phyloP scores from a whole-genome alignment of 2,797 vertebrate genomes.

The Mionectes olivaceus region DNA sequence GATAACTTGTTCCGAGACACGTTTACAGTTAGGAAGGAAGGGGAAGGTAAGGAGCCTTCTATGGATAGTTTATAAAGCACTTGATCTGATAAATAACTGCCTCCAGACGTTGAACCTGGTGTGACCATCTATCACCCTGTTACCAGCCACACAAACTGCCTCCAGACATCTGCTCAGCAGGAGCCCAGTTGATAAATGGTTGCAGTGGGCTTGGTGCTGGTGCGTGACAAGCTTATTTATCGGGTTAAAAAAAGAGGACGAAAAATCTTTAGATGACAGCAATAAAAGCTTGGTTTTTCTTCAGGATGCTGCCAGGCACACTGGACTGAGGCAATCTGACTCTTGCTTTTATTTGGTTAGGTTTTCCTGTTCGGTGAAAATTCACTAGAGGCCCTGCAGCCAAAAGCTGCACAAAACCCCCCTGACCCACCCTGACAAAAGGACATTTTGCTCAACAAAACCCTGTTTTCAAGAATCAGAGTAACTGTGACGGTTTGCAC shows the following conservation, averaged over 20 bases:
- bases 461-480: background rate
- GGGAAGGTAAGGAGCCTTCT: background rate
- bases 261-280: background rate
- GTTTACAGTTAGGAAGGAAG: background rate
- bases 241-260: background rate
- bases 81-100: background rate
- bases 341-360: background rate
- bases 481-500: background rate
- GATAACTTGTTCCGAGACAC: background rate
- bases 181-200: background rate
- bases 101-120: background rate
- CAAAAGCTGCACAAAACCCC: background rate
- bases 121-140: constrained; percentile 1
- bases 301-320: background rate
- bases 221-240: background rate
- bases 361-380: background rate
- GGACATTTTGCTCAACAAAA: background rate
- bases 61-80: background rate
- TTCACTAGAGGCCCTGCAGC: background rate
- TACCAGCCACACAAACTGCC: background rate
- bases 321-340: background rate
- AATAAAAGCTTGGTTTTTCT: background rate
- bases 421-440: background rate
- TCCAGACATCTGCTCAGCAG: background rate
- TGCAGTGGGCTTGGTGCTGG: background rate